Conservation (phyloP, 2,113 vertebrate species). For the Zosterops lateralis region DNA sequence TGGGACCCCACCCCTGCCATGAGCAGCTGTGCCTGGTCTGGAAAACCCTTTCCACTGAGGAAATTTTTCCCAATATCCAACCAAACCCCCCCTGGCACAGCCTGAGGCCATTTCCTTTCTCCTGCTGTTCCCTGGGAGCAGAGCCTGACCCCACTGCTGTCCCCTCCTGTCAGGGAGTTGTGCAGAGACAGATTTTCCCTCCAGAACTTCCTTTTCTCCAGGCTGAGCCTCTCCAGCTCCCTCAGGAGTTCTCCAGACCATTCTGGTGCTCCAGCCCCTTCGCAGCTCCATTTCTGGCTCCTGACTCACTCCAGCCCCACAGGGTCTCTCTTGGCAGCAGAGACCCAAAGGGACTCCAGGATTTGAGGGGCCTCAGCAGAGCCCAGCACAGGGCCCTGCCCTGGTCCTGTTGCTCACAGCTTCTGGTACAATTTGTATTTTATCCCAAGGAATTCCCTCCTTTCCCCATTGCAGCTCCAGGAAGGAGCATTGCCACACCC, state of each 20-base stretch:
- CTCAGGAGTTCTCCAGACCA: not conserved
- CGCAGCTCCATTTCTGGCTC: not conserved
- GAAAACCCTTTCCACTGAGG: not conserved
- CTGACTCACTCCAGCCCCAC: rapidly evolving
- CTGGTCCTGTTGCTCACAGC: not conserved
- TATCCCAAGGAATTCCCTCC: not conserved
- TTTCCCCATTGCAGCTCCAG: no score
- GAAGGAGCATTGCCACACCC: not conserved
- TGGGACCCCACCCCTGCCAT: not conserved
- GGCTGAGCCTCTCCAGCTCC: not conserved
- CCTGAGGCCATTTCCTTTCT: not conserved
- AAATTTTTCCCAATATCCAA: not conserved
- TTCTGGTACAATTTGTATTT: rapidly evolving
- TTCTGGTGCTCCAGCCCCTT: not conserved
- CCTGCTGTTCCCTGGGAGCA: not conserved
- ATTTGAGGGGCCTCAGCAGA: not conserved
- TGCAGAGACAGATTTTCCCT: not conserved
- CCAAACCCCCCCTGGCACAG: not conserved
- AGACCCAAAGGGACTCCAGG: not conserved
- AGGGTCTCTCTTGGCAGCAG: not conserved
- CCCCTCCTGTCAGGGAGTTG: not conserved
- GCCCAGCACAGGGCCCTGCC: not conserved
- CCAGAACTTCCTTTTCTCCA: no score
- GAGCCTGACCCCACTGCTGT: rapidly evolving
- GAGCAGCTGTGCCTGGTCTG: not conserved